phyloP scores from a whole-genome alignment of 2,113 vertebrate genomes.

The Cheirogaleus medius region DNA sequence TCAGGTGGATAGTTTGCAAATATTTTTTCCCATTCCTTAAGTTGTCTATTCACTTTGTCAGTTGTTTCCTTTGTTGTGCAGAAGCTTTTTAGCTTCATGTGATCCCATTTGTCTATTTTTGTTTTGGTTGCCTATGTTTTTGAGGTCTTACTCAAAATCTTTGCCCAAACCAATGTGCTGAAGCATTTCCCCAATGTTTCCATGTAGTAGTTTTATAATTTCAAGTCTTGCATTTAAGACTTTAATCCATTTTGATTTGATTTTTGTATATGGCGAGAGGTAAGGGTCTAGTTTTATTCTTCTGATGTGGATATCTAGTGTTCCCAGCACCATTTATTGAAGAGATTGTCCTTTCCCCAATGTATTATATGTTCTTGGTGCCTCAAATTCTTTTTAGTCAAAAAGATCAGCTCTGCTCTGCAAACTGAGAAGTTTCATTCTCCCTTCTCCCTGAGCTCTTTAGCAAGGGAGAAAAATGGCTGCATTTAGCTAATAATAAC shows the following conservation, averaged over 20 bases:
- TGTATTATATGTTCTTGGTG: too few species aligned
- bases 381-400: background rate
- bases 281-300: too few species aligned
- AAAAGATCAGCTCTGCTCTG: background rate
- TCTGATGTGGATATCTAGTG: too few species aligned
- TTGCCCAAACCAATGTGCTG: too few species aligned
- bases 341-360: too few species aligned
- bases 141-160: background rate
- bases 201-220: too few species aligned
- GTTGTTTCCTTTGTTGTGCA: background rate
- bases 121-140: background rate
- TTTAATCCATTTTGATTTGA: too few species aligned
- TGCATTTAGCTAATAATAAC: background rate
- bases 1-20: background rate
- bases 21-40: background rate
- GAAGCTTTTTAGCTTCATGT: background rate
- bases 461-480: background rate
- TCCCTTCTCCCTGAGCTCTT: background rate
- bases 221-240: too few species aligned
- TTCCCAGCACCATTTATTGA: too few species aligned
- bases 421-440: background rate
- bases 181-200: too few species aligned
- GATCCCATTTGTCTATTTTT: background rate
- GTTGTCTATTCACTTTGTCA: background rate
- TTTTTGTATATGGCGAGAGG: too few species aligned